Conservation (phyloP, 2,113 vertebrate species). For the Hystrix cristata region DNA sequence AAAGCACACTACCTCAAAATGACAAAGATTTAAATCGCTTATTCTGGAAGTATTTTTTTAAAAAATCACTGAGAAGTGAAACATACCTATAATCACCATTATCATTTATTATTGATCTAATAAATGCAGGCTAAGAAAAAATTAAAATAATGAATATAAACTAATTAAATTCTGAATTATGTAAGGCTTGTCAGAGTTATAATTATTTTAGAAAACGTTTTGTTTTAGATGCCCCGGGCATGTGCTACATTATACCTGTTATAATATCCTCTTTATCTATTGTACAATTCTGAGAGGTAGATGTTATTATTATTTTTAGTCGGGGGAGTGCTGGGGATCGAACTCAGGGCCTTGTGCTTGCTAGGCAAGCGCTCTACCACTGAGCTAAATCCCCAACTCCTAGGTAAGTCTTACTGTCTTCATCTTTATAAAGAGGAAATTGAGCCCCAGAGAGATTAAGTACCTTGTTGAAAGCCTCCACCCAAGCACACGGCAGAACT, state of each 20-base stretch:
- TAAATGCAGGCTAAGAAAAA: slow-evolving; percentile 1
- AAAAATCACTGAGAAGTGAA: slow-evolving; percentile 48
- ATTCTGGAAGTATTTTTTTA: slow-evolving; percentile 46
- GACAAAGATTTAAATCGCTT: slow-evolving; percentile 1
- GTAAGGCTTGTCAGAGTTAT: not conserved
- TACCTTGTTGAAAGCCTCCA: not conserved
- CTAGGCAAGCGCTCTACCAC: too few species aligned
- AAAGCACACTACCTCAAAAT: not conserved
- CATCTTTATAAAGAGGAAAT: not conserved
- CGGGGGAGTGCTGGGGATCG: too few species aligned
- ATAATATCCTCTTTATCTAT: not conserved
- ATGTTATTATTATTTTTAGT: too few species aligned
- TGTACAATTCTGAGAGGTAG: not conserved
- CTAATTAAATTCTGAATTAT: not conserved
- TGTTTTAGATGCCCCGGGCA: not conserved
- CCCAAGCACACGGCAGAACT: not conserved
- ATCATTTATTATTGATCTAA: not conserved
- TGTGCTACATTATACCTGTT: not conserved
- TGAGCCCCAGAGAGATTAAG: not conserved
- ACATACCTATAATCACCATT: not conserved
- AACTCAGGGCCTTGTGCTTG: too few species aligned
- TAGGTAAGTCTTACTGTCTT: not conserved
- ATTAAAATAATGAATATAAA: not conserved
- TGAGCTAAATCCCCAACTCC: too few species aligned
- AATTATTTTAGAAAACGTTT: not conserved